phyloP scores from a whole-genome alignment of 2,888 invertebrate genomes.

The Busseola fusca region DNA sequence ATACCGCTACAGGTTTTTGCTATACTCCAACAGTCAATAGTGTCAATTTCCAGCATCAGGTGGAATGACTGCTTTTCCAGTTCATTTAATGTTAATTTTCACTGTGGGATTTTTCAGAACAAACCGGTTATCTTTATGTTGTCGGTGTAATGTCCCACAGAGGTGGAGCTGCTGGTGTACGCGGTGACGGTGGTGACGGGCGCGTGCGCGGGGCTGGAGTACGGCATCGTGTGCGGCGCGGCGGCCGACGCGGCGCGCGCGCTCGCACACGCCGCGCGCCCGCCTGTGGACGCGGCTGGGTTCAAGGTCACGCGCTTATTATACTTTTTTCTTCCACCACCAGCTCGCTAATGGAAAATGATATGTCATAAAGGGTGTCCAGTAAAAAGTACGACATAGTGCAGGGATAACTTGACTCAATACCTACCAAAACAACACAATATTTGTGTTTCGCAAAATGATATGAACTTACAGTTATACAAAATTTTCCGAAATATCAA shows the following conservation, averaged over 20 bases:
- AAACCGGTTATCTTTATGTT: background rate
- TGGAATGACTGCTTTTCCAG: background rate
- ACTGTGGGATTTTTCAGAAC: background rate
- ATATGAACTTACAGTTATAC: too few species aligned
- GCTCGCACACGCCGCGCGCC: conserved; percentile 92
- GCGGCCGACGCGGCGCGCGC: conserved; percentile 92
- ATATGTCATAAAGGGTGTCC: too few species aligned
- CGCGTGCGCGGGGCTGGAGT: conserved; percentile 92
- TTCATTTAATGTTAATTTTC: background rate
- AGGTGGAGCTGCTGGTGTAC: conserved; percentile 80
- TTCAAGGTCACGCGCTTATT: conserved; percentile 70
- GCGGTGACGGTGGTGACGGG: conserved; percentile 92
- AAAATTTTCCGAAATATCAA: too few species aligned
- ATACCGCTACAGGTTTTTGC: too few species aligned
- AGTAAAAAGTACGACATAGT: too few species aligned
- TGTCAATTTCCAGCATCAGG: background rate
- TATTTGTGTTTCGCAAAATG: too few species aligned
- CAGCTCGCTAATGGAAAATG: too few species aligned
- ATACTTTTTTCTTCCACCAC: too few species aligned
- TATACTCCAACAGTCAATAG: too few species aligned
- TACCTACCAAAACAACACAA: too few species aligned
- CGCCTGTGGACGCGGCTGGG: conserved; percentile 67
- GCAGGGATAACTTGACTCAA: too few species aligned
- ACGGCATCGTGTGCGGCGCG: conserved; percentile 94
- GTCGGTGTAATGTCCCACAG: conserved; percentile 57